Conservation (phyloP, 2,113 vertebrate species). For the Sylvilagus bachmani region DNA sequence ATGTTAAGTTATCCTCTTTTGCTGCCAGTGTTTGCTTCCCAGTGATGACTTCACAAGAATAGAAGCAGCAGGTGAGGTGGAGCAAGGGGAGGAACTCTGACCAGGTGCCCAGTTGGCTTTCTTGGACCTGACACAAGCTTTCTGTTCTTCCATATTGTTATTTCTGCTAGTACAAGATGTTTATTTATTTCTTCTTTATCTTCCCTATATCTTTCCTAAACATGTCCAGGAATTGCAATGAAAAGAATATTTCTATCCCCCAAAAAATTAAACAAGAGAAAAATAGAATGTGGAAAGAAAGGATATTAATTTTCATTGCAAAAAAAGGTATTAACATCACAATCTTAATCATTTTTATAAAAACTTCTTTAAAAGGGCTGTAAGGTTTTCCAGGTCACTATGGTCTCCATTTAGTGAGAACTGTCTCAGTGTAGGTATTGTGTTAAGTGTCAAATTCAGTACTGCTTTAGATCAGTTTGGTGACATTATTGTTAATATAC, state of each 20-base stretch:
- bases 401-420: background rate
- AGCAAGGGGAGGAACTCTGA: background rate
- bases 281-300: background rate
- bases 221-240: background rate
- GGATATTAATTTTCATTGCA: background rate
- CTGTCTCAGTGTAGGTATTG: background rate
- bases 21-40: background rate
- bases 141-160: too few relatives aligned
- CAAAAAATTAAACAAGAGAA: background rate
- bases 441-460: background rate
- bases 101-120: background rate
- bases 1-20: background rate
- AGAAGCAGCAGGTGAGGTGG: background rate
- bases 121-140: background rate
- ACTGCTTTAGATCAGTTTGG: background rate
- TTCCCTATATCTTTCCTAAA: background rate
- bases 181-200: background rate
- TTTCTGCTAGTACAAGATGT: background rate
- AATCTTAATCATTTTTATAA: background rate
- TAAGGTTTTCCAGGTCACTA: background rate
- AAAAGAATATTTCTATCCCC: background rate
- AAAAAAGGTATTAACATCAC: background rate
- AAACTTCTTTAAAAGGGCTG: background rate
- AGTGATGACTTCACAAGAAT: constrained; percentile 21
- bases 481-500: background rate